Base-by-base conservation (phyloP, 2,888 invertebrate species). In the Leptopilina drosophilae region DNA sequence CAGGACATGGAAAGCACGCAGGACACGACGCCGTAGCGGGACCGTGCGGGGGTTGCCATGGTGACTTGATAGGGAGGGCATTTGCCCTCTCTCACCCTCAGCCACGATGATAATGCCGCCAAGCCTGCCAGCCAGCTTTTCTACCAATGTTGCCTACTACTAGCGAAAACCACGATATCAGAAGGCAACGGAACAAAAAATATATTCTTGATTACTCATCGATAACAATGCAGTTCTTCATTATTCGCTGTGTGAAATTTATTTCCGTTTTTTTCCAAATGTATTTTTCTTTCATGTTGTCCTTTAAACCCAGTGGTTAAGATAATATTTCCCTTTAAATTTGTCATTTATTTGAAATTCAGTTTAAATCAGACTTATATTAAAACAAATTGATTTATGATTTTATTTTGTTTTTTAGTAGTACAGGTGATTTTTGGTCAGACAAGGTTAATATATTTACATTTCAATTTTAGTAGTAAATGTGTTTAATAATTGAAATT, bases 11-110 rank as follows among this genome's bases (percentile, higher is more conserved):
- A 88, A 49, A 87, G 87, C 87, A 87, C 87, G 86, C 87, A 88
- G 90, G 89, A 90, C 88, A 89, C 83, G 87, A 89, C 87, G 87
- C 88, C 88, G 87, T 88, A 85, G 87, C 89, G 89, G 88, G 84
- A 33, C 87, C 88, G 85, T 87, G 85, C 85, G 88, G 91, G 91
- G 89, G 91, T 91, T 91, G 90, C 91, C 89, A 91, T 91, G 91
- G 90, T 87, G 88, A 91, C 90, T 84, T 87, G 84, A 87, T 87
- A 87, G 87, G 86, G 89, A 90, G 90, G 88, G 89, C 86, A 87
- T 88, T 89, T 88, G 88, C 89, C 89, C 90, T 90, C 89, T 89
- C 88, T 87, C 89, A 87, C 90, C 89, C 90, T 90, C 89, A 88
- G 9, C 83, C 82, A 80, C 33, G 89, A 90, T 90, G 90, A 91